Evolutionary conservation across 2,797 vertebrate species (phyloP).

Genomic region (Cuniculus paca): DNA sequence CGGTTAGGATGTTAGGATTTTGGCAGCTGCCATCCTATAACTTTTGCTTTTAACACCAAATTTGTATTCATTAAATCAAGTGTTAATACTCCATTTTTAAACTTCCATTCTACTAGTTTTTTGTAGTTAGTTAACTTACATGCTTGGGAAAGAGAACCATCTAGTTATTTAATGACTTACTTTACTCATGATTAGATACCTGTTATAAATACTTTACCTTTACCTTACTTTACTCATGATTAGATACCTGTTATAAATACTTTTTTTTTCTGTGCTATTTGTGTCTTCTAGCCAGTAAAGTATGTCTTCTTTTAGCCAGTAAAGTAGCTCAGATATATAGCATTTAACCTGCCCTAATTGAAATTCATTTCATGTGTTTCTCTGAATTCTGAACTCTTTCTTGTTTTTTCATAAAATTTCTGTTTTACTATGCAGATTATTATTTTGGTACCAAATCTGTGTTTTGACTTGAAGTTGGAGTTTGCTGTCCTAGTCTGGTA

Average conservation of each 20-base stretch:
- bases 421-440: conserved; percentile 8
- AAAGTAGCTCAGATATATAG: neutral
- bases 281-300: neutral
- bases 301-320: neutral
- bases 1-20: conserved; percentile 30
- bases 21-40: neutral
- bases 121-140: conserved; percentile 16
- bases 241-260: conserved; percentile 2
- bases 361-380: conserved; percentile 9
- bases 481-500: neutral
- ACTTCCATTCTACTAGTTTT: conserved; percentile 5
- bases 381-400: neutral
- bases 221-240: neutral
- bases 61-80: conserved; percentile 13
- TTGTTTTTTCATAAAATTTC: neutral
- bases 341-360: conserved; percentile 12
- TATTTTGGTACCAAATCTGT: conserved; percentile 29
- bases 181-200: conserved; percentile 6
- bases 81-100: conserved; percentile 43
- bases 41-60: conserved; percentile 25
- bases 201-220: neutral
- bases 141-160: neutral
- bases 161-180: conserved; percentile 8
- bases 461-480: conserved; percentile 43
- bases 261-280: neutral